Base-by-base conservation (phyloP, 2,888 invertebrate genomes). In the Cheilosia scutellata region DNA sequence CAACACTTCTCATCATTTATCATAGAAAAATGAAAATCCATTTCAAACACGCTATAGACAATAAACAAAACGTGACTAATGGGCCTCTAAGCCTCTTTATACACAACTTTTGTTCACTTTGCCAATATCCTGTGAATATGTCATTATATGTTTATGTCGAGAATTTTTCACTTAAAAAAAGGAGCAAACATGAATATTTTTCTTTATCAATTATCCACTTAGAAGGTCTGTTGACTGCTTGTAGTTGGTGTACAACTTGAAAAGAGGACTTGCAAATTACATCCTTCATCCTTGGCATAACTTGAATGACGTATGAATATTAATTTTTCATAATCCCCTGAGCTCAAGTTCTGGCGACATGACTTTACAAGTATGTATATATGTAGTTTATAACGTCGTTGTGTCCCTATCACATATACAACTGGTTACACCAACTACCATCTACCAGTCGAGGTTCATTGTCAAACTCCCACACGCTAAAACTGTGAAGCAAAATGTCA, bases 271-370 rank as follows among this genome's bases (percentile, higher is more conserved):
- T 76, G 65, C 75, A 75, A 75, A 84, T 80, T 79, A 80, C 75
- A 80, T 80, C 58, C 70, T 75, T 84, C 68, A 84, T 79, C 63
- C 79, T 79, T 75, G 76, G 68, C 62, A 42, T n/a, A 78, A 78
- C 79, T 78, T 79, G 78, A 51, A 51, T 51, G 51, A 66, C 65
- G 76, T 65, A 71, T 84, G 84, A 80, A 84, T 84, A 84, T 84
- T 84, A 80, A 84, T 84, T 84, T 84, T 84, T 84, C 80, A 84
- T 84, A 84, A 84, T 84, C 70, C 70, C 80, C 75, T 51, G 58
- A 51, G 72, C 58, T 80, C 75, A 75, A 80, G 42, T 71, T 63
- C 37, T 33, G 44, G 75, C 75, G 70, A 79, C 84, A 84, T 75
- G 83, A 70, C 84, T 79, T 47, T 40, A 63, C 6, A 4, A 20